Evolutionary conservation across 1,140 invertebrate genomes (phyloP), one percentile per base, ranked within the genome.

Genomic region (Hylaeus volcanicus): DNA sequence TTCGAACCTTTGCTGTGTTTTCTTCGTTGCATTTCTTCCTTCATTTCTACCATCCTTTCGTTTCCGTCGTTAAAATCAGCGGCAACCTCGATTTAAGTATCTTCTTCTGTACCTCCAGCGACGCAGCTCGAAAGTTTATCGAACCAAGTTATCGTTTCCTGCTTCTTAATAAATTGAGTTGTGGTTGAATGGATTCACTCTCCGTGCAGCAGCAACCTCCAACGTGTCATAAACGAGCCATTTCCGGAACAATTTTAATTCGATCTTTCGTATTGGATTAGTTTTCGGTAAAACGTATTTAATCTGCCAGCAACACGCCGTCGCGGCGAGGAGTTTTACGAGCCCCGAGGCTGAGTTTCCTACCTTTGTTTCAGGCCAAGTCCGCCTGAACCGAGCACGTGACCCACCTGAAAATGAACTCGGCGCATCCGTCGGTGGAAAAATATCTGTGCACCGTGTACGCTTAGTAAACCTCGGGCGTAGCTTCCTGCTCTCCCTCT

Each of bases 331-430:
- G 56, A 80, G 77, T 85, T 81, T 84, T 74, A 63, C 84, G 61
- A 41, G 53, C 68, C 58, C n/a, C n/a, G 5, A 8, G 63, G 51
- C 73, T 61, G 9, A 53, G 64, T 63, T 65, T 64, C 63, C 58
- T 45, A 55, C n/a, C 48, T 70, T 41, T 43, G 11, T 75, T 45
- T 65, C 53, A 39, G 2, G 37, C 26, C 75, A 26, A 37, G 66
- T 53, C 69, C 11, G 58, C 43, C 26, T 41, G 14, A 60, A 69
- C 5, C 39, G 11, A 12, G 60, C 83, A 77, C 83, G 79, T 86
- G 85, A 86, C 61, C 63, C 64, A 79, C 69, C n/a, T 86, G 71
- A 72, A 79, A 86, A 83, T 76, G 74, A 86, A 79, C 53, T 12
- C 41, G 14, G n/a, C 8, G 61, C 41, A 39, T 48, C 43, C 39